Conservation (phyloP, 2,888 invertebrate species). For the Scaeva pyrastri region DNA sequence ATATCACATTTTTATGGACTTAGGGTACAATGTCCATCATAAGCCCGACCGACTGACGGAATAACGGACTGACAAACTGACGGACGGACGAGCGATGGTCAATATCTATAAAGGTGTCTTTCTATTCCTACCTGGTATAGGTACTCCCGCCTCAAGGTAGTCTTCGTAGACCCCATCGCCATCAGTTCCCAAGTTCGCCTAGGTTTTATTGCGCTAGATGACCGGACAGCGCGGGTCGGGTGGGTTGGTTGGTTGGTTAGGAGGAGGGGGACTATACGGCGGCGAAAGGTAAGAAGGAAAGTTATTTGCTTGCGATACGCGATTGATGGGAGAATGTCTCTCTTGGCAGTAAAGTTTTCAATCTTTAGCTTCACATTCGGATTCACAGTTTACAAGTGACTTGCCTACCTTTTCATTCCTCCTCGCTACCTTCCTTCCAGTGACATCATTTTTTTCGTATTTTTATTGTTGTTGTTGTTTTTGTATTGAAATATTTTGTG, state of each 20-base stretch:
- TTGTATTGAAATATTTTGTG: conserved; percentile 47
- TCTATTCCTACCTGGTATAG: too few relatives aligned
- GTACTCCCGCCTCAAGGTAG: too few relatives aligned
- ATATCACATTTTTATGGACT: conserved; percentile 34
- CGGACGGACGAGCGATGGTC: too few relatives aligned
- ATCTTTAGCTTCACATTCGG: conserved; percentile 27
- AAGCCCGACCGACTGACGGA: not conserved
- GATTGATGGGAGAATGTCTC: conserved; percentile 32
- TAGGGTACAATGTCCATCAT: conserved; percentile 35
- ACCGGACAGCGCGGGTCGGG: too few relatives aligned
- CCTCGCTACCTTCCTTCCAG: conserved; percentile 62
- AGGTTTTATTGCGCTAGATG: conserved; percentile 3
- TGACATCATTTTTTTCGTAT: conserved; percentile 67
- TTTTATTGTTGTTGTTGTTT: conserved; percentile 17
- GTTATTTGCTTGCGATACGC: conserved; percentile 45
- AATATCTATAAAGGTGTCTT: conserved; percentile 26
- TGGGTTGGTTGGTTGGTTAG: too few relatives aligned
- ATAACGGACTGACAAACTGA: too few relatives aligned
- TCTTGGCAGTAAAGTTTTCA: conserved; percentile 22
- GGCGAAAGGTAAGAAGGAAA: conserved; percentile 42
- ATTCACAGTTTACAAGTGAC: not conserved
- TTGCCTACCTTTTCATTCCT: too few relatives aligned
- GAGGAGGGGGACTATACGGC: too few relatives aligned
- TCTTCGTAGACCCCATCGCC: too few relatives aligned
- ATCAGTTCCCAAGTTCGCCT: too few relatives aligned